phyloP scores from a whole-genome alignment of 2,113 vertebrate species.

The Podiceps cristatus region DNA sequence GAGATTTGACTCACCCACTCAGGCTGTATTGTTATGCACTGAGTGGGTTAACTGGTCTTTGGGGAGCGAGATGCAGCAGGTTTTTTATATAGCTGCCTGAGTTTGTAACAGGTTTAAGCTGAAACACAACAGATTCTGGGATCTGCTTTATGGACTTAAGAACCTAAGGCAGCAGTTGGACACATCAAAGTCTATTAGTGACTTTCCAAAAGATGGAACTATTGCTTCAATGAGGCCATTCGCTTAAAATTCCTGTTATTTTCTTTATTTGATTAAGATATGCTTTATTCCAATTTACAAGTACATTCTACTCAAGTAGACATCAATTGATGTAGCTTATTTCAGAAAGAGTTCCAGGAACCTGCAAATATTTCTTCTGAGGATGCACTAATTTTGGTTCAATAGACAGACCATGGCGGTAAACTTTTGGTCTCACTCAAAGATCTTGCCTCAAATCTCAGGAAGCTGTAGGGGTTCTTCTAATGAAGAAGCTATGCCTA shows the following conservation, averaged over 20 bases:
- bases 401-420: background rate
- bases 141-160: background rate
- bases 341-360: background rate
- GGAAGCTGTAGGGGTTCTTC: background rate
- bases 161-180: background rate
- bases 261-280: background rate
- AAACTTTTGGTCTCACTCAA: background rate
- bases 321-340: background rate
- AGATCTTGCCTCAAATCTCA: background rate
- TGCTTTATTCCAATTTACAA: background rate
- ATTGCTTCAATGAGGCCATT: background rate
- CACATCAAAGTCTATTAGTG: background rate
- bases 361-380: background rate
- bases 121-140: background rate
- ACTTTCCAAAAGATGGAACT: background rate
- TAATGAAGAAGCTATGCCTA: background rate
- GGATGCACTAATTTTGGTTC: background rate
- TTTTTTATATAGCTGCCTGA: background rate
- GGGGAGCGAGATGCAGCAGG: background rate
- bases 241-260: background rate
- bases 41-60: background rate
- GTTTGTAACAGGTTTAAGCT: background rate
- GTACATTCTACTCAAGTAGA: background rate
- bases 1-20: constrained; percentile 25
- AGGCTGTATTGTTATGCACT: background rate